Conservation (phyloP, 2,888 invertebrate species). For the Boloria selene region DNA sequence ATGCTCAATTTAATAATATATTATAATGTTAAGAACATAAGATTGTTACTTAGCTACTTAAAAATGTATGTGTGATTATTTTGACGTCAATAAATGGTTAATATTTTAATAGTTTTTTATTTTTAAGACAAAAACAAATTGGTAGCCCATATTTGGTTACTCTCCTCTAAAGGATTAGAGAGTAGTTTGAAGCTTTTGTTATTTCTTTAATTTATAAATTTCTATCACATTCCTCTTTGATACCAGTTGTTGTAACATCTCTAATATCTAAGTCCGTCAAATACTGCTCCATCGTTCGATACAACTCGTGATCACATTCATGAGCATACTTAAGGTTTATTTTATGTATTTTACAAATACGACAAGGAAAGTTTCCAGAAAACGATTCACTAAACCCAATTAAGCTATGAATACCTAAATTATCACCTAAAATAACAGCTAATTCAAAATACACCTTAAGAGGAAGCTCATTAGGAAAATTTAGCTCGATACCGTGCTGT, state of each 20-base stretch:
- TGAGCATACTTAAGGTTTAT: not conserved
- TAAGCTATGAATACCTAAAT: not conserved
- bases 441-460: not conserved
- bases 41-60: no score
- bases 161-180: no score
- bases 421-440: not conserved
- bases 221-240: not conserved
- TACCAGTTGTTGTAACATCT: not conserved
- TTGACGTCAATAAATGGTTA: no score
- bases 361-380: not conserved
- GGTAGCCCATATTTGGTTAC: no score
- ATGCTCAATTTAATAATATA: no score
- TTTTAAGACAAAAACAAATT: no score
- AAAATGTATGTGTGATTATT: no score
- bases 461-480: not conserved
- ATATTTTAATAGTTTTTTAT: no score
- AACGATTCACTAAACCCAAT: not conserved
- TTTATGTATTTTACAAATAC: not conserved
- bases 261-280: not conserved
- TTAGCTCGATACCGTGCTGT: not conserved
- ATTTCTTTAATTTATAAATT: no score
- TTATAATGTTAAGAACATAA: no score
- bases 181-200: no score
- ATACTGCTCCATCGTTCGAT: not conserved
- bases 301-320: not conserved